Evolutionary conservation across 2,113 vertebrate genomes (phyloP), one percentile per base, ranked within the genome.

Genomic region (Symphodus melops): DNA sequence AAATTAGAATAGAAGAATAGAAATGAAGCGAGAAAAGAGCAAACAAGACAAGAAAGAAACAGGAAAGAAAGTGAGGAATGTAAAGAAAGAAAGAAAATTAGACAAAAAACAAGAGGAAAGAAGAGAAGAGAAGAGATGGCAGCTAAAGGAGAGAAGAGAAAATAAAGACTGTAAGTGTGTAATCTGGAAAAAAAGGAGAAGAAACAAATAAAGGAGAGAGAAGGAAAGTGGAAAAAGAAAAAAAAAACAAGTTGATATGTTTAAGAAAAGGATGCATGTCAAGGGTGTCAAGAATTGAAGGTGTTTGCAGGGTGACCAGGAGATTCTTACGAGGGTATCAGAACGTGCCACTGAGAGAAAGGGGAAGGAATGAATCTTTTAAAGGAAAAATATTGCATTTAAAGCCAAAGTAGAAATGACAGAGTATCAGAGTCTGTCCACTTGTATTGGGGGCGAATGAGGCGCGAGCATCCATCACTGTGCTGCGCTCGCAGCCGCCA

Each of bases 381-480:
- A 17, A 17, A 8, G 46, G 7, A 19, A 41, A 41, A 10, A 41
- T 41, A 41, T 41, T 41, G 39, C 39, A 9, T 11, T 59, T 21
- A 52, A 67, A 72, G 48, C 14, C 21, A 39, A 16, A 55, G 64
- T 1, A 19, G 55, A 17, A 11, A 44, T 59, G 55, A 59, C 42
- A 63, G 77, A 52, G 60, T 17, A 65, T 52, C 56, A 23, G 52
- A 54, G 59, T 66, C 70, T 33, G 82, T 82, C 66, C 58, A 8
- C 48, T 13, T 59, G 57, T 9, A 11, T 1, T 19, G 62, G 49
- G 62, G 66, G 28, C 39, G 39, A 20, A 11, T 6, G 28, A 57
- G 72, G 13, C 65, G 61, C 33, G 52, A 19, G 68, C 81, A 91
- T 89, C 83, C 51, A 88, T 93, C 91, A 92, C 3, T 33, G 83